phyloP scores from a whole-genome alignment of 2,113 vertebrate genomes.

The Rousettus leschenaultii region DNA sequence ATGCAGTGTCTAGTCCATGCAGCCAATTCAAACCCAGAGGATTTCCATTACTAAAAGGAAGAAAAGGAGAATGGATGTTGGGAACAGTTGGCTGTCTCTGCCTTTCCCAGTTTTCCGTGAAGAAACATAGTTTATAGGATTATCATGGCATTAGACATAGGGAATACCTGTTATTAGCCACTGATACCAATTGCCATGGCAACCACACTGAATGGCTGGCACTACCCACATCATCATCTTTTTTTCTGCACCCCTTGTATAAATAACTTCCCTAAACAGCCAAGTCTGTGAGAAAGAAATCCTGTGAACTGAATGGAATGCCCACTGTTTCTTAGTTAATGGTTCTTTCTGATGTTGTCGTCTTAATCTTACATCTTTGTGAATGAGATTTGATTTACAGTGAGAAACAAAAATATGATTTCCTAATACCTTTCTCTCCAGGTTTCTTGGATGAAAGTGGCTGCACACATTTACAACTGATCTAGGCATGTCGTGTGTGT shows the following conservation, averaged over 20 bases:
- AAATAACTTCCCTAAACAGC: neutral
- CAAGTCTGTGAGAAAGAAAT: neutral
- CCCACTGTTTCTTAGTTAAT: neutral
- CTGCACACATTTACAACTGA: accelerated
- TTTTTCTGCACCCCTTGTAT: neutral
- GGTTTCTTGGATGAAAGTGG: neutral
- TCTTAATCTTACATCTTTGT: neutral
- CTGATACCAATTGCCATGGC: neutral
- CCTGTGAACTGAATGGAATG: neutral
- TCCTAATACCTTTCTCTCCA: neutral
- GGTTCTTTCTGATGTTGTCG: neutral
- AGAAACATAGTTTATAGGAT: neutral
- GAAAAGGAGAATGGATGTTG: neutral
- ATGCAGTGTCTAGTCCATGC: neutral
- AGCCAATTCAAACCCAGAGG: no score
- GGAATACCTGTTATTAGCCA: neutral
- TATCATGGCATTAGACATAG: neutral
- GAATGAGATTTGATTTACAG: neutral
- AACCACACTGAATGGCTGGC: neutral
- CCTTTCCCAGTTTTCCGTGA: neutral
- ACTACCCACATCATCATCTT: neutral
- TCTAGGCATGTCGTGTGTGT: neutral
- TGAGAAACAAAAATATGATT: neutral
- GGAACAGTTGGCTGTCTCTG: neutral
- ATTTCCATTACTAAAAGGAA: neutral